Percentiles rank a stretch among this genome's conserved stretches.
These are phyloP conservation scores for Drosophila insularis DNA, from an alignment of 1,140 invertebrate genomes.

Conservation along the genomic window DNA sequence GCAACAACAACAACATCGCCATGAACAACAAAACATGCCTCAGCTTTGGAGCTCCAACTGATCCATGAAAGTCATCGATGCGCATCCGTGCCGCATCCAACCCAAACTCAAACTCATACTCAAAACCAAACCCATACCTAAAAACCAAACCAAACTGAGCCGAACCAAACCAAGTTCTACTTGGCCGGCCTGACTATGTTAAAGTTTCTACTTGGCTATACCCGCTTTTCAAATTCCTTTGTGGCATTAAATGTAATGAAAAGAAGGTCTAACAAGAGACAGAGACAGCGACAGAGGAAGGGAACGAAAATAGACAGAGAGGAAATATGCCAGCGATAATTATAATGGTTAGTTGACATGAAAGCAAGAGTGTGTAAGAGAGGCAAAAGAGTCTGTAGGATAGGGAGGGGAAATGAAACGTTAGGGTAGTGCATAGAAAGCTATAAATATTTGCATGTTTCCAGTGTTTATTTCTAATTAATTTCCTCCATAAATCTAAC, in stretches of 20 bases:
- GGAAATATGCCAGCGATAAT: constrained; percentile 65
- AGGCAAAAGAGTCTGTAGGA: not conserved
- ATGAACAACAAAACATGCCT: constrained; percentile 57
- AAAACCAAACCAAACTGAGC: not conserved
- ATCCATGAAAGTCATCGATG: constrained; percentile 80
- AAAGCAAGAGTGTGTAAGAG: constrained; percentile 46
- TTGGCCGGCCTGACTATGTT: constrained; percentile 50
- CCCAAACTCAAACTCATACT: constrained; percentile 30
- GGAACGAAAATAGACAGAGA: not conserved
- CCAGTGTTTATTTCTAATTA: constrained; percentile 19
- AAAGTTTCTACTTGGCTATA: constrained; percentile 62
- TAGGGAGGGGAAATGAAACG: constrained; percentile 8
- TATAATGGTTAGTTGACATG: constrained; percentile 71
- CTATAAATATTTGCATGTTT: constrained; percentile 18
- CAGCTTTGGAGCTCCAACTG: constrained; percentile 75
- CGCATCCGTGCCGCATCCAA: constrained; percentile 56
- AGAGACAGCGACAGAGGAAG: not conserved
- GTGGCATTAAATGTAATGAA: constrained; percentile 80
- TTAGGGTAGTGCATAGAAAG: constrained; percentile 3
- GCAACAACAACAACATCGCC: constrained; percentile 40
- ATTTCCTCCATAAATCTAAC: constrained; percentile 37
- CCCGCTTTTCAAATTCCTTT: constrained; percentile 74
- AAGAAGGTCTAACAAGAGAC: constrained; percentile 62
- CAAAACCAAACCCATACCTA: constrained; percentile 23
- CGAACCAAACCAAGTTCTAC: constrained; percentile 42